phyloP scores from a whole-genome alignment of 2,797 vertebrate genomes.

The Streptopelia turtur region DNA sequence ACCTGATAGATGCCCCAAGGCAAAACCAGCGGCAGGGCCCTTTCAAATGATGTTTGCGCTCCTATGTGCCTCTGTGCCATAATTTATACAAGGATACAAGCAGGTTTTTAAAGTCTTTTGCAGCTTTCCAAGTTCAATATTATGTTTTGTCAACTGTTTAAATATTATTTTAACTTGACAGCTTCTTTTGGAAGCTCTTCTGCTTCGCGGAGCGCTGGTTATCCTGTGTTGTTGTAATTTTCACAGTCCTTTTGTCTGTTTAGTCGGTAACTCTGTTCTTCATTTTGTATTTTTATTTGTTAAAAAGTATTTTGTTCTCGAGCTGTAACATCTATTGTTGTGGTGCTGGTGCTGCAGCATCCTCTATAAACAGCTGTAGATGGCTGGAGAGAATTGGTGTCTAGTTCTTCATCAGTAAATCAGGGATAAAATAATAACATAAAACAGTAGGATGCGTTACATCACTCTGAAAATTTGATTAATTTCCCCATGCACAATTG shows the following conservation, averaged over 20 bases:
- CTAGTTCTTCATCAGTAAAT: not conserved
- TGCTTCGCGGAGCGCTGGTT: not conserved
- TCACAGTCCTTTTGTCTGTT: not conserved
- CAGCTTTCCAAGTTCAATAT: not conserved
- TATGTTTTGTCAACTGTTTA: slow-evolving; percentile 10
- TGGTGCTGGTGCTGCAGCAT: not conserved
- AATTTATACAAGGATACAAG: not conserved
- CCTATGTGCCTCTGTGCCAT: not conserved
- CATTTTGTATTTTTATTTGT: not conserved
- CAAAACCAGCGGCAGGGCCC: not conserved
- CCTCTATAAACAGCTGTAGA: not conserved
- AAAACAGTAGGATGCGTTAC: not conserved
- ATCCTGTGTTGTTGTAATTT: not conserved
- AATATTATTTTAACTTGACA: slow-evolving; percentile 9
- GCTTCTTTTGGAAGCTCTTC: slow-evolving; percentile 10
- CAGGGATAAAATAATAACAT: not conserved
- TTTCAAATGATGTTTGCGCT: not conserved
- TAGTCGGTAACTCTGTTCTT: not conserved
- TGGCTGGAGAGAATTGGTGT: not conserved
- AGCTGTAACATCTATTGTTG: not conserved
- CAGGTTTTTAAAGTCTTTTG: not conserved
- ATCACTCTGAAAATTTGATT: not conserved
- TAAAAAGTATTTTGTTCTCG: not conserved
- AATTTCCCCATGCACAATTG: not conserved
- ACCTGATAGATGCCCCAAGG: not conserved